Base-by-base conservation (phyloP, 2,888 invertebrate genomes). In the Myopa testacea region DNA sequence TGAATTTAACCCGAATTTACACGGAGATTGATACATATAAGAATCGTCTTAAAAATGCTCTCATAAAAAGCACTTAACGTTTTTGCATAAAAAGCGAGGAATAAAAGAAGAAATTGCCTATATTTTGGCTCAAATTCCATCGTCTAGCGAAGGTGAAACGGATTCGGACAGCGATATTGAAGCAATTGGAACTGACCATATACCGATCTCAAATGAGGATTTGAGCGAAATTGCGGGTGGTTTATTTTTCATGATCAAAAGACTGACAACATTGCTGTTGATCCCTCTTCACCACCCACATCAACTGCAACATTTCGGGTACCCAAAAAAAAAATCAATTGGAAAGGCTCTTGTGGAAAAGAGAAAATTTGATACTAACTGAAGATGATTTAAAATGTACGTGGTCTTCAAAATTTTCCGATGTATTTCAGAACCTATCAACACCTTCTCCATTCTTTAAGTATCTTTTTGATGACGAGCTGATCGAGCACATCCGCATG, bases 51-150 rank as follows among this genome's bases (percentile, higher is more conserved):
- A n/a, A n/a, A n/a, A n/a, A n/a, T n/a, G n/a, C n/a, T n/a, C n/a
- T n/a, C n/a, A n/a, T n/a, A n/a, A n/a, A n/a, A n/a, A n/a, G n/a
- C n/a, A n/a, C n/a, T n/a, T n/a, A n/a, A n/a, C n/a, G n/a, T n/a
- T n/a, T n/a, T n/a, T n/a, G n/a, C n/a, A n/a, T n/a, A n/a, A n/a
- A n/a, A n/a, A n/a, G n/a, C n/a, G n/a, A n/a, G n/a, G n/a, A n/a
- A n/a, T n/a, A n/a, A n/a, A n/a, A n/a, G 63, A 63, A 63, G 63
- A 63, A 63, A 63, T 63, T 37, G 63, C 63, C 34, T 63, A 63
- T 63, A 63, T 63, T 63, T 1, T 63, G 63, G 63, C 63, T 34
- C 63, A 63, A 63, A 63, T 63, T 63, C 63, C 63, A 63, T 63
- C 34, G 37, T 63, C 63, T 10, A 63, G 6, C 19, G 63, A 63